A percentile compares a stretch with the other conserved stretches of the same genome.
phyloP scores from a whole-genome alignment of 2,797 vertebrate species.

The Oophaga sylvatica region DNA sequence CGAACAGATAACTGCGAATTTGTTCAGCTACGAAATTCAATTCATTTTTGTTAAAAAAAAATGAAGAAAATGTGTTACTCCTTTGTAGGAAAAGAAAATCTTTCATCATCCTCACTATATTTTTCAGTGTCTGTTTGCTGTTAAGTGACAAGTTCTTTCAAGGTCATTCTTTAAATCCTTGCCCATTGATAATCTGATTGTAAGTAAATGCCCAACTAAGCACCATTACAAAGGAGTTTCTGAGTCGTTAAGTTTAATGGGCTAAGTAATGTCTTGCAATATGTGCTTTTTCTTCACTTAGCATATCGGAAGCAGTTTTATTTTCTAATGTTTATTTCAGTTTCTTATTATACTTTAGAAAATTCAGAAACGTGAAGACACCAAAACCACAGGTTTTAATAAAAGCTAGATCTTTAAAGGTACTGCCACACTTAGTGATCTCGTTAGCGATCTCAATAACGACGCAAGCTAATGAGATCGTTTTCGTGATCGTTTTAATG shows the following conservation, averaged over 20 bases:
- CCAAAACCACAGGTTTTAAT: too few relatives aligned
- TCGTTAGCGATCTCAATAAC: too few relatives aligned
- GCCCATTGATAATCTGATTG: background rate
- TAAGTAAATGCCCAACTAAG: background rate
- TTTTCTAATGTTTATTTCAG: background rate
- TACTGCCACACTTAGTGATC: too few relatives aligned
- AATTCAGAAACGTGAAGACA: too few relatives aligned
- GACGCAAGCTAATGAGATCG: too few relatives aligned
- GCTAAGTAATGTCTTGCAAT: background rate
- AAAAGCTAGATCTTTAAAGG: too few relatives aligned
- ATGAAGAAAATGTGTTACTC: background rate
- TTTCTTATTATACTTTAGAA: too few relatives aligned
- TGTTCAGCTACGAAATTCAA: background rate
- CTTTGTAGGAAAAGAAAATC: background rate
- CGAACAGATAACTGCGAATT: constrained; percentile 1
- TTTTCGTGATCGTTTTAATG: too few relatives aligned
- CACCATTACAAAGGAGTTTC: background rate
- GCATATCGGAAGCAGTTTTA: background rate
- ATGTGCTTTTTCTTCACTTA: background rate
- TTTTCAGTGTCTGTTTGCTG: background rate
- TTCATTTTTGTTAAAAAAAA: background rate
- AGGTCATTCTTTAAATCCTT: background rate
- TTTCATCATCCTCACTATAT: background rate
- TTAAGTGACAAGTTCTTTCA: constrained; percentile 9
- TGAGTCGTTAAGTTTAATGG: background rate